Percentiles rank a stretch among this genome's conserved stretches.
phyloP scores from a whole-genome alignment of 2,113 vertebrate species.

The Pitta sordida region DNA sequence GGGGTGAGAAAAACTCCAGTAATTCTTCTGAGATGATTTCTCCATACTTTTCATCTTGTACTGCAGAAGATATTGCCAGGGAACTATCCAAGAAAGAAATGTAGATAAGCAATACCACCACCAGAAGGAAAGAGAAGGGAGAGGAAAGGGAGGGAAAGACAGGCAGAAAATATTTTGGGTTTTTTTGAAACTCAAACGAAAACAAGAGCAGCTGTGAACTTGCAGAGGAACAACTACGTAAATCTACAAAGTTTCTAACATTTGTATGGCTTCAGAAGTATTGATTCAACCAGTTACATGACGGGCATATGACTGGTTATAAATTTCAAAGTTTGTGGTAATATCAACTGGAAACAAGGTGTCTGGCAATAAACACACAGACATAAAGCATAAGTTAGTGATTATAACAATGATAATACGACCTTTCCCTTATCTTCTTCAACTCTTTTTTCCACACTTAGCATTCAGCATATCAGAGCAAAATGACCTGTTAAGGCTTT shows the following conservation, averaged over 20 bases:
- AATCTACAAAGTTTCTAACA: neutral
- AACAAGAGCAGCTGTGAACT: neutral
- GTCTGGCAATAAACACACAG: neutral
- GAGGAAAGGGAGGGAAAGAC: neutral
- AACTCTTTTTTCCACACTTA: neutral
- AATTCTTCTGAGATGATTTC: constrained; percentile 44
- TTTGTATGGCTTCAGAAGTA: neutral
- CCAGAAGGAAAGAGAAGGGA: neutral
- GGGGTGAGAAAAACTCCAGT: constrained; percentile 32
- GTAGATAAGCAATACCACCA: neutral
- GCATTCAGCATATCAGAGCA: neutral
- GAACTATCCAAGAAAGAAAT: constrained; percentile 39
- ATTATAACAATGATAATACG: neutral
- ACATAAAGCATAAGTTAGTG: neutral
- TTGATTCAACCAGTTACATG: neutral
- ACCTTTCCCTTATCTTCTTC: neutral
- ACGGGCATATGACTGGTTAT: neutral
- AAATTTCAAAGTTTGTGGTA: neutral
- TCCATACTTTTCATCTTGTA: constrained; percentile 29
- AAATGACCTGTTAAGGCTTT: neutral
- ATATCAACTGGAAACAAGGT: neutral
- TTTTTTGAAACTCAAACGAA: neutral
- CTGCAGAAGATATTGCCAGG: neutral
- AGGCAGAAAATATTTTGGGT: neutral
- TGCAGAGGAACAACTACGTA: neutral